phyloP scores from a whole-genome alignment of 1,140 invertebrate species.

The Drosophila arizonae region DNA sequence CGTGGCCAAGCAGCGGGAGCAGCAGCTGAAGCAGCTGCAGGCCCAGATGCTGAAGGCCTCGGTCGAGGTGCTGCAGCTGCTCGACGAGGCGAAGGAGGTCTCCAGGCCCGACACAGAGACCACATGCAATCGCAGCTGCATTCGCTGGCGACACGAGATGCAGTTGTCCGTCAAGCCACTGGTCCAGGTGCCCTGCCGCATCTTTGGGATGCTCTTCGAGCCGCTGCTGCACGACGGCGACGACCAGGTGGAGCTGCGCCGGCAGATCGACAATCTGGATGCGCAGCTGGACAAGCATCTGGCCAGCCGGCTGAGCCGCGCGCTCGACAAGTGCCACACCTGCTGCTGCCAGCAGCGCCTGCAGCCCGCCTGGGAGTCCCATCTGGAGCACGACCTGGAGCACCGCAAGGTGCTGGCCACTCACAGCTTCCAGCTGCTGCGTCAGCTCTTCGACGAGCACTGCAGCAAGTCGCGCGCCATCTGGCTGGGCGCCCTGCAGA shows the following conservation, averaged over 20 bases:
- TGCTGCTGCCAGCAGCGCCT: neutral
- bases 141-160: constrained; percentile 1
- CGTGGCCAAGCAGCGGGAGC: neutral
- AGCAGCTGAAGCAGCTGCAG: neutral
- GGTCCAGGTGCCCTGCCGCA: neutral
- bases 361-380: neutral
- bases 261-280: neutral
- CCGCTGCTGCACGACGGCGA: constrained; percentile 2
- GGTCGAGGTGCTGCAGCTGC: neutral
- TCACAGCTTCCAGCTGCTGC: constrained; percentile 8
- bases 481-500: constrained; percentile 7
- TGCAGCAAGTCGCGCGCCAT: neutral
- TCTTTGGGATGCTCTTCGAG: constrained; percentile 5
- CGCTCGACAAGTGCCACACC: neutral
- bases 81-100: neutral
- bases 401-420: neutral
- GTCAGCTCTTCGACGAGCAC: constrained; percentile 13
- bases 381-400: neutral
- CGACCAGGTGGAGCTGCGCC: neutral
- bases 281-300: constrained; percentile 9
- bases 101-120: neutral
- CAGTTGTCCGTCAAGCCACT: neutral
- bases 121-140: neutral
- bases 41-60: neutral
- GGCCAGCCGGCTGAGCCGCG: neutral